Evolutionary conservation across 2,113 vertebrate genomes (phyloP), one percentile per base, ranked within the genome.

Genomic region (Oncorhynchus nerka): DNA sequence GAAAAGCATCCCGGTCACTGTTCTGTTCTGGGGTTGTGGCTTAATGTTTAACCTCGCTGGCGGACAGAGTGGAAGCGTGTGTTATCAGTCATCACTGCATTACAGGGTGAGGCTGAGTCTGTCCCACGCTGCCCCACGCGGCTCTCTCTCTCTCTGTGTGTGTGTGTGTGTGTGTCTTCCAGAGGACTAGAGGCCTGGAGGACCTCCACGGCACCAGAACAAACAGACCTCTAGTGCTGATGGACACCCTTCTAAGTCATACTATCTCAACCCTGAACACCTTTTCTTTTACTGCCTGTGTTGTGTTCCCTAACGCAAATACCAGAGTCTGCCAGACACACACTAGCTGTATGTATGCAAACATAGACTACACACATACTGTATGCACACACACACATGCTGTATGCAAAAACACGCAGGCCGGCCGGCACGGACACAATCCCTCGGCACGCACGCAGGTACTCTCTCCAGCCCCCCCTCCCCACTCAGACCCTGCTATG

Each of bases 31-130:
- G 77, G 75, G 71, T 90, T 81, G 80, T 93, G 90, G 91, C 94
- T 94, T 96, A 96, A 97, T 97, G 93, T 96, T 97, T 97, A 97
- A 97, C 87, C 95, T 92, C 93, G 91, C 92, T 90, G 94, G 94
- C 89, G 92, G 90, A 94, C 90, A 94, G 90, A 89, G 89, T 86
- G 81, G 87, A 89, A 91, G 78, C 73, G 93, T 94, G 93, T 82
- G 91, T 95, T 96, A 97, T 98, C 96, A 95, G 93, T 92, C 94
- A 94, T 83, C 93, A 89, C 86, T 91, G 75, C 92, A 94, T 94
- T 96, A 94, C 87, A 88, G 93, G 5, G 51, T 55, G 16, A 55
- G 51, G 4, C 51, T 55, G 51, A 19, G 49, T 51, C 11, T 51
- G 49, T 15, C 49, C 28, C 28, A 28, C 28, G 3, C 28, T 28